These are phyloP conservation scores for Mus caroli DNA, from an alignment of 2,797 vertebrate genomes.

Conservation along the genomic window DNA sequence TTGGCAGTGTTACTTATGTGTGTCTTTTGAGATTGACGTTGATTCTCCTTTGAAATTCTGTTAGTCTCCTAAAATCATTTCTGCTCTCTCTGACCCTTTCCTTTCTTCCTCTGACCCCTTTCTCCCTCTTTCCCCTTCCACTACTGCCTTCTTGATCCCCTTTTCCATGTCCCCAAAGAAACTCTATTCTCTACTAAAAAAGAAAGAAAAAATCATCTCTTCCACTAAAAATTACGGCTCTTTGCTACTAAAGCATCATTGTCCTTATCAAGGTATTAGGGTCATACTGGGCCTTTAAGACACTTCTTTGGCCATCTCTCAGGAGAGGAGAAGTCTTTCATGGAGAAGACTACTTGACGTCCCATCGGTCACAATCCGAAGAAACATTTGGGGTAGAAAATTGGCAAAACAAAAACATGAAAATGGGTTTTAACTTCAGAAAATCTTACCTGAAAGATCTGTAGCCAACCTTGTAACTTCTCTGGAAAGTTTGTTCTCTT, in stretches of 20 bases:
- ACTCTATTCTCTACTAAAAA: too few species aligned
- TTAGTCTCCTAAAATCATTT: neutral
- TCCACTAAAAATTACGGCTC: neutral
- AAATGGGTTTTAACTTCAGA: neutral
- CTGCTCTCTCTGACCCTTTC: neutral
- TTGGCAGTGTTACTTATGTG: neutral
- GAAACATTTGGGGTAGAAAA: neutral
- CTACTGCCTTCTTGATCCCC: too few species aligned
- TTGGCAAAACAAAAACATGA: neutral
- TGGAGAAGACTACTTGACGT: neutral
- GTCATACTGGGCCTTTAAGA: neutral
- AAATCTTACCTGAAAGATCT: neutral
- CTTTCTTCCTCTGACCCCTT: too few species aligned
- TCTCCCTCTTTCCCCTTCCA: too few species aligned
- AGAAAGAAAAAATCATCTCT: neutral
- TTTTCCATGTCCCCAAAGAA: too few species aligned
- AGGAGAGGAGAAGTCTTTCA: too few species aligned
- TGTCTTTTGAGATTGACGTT: neutral
- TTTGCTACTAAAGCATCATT: neutral
- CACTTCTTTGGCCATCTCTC: neutral
- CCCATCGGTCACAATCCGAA: neutral
- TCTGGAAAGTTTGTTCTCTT: neutral
- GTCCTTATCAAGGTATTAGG: neutral
- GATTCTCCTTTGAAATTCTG: neutral
- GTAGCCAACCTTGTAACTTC: neutral